phyloP scores from a whole-genome alignment of 2,888 invertebrate species.

The Isotomurus palustris region DNA sequence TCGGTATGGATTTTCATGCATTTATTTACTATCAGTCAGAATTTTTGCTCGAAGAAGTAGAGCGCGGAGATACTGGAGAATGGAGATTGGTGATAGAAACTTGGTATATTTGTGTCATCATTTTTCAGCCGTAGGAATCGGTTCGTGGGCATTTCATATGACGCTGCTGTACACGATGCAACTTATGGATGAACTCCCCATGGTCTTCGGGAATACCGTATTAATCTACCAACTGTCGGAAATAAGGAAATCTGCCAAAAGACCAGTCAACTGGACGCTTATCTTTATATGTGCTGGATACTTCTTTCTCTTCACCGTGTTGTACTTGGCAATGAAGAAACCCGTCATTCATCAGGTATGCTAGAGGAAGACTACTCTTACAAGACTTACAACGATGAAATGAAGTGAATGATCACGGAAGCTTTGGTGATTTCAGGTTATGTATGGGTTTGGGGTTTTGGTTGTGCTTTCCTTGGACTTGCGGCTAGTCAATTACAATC shows the following conservation, averaged over 20 bases:
- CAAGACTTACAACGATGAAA: background rate
- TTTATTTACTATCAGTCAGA: too few relatives aligned
- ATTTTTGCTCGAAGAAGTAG: too few relatives aligned
- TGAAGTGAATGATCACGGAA: background rate
- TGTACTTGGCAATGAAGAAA: constrained; percentile 43
- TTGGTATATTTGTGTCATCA: background rate
- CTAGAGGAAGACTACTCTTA: background rate
- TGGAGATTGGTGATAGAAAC: background rate
- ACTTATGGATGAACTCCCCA: constrained; percentile 50
- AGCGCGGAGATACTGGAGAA: too few relatives aligned
- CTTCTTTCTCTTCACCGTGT: constrained; percentile 42
- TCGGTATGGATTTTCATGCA: constrained; percentile 48
- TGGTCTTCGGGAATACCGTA: constrained; percentile 48
- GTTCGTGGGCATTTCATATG: constrained; percentile 52
- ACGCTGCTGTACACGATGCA: constrained; percentile 49
- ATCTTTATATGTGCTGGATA: constrained; percentile 38
- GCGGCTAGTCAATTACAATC: constrained; percentile 42
- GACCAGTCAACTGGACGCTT: constrained; percentile 36
- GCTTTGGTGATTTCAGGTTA: constrained; percentile 47
- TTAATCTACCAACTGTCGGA: constrained; percentile 51
- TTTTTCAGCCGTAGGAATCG: constrained; percentile 52
- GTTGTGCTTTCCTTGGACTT: constrained; percentile 45
- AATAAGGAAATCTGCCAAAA: constrained; percentile 37
- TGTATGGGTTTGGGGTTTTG: constrained; percentile 49
- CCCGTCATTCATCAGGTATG: constrained; percentile 44